A percentile compares a stretch with the other conserved stretches of the same genome.
Conservation (phyloP, 2,113 vertebrate species). For the Macrotis lagotis region DNA sequence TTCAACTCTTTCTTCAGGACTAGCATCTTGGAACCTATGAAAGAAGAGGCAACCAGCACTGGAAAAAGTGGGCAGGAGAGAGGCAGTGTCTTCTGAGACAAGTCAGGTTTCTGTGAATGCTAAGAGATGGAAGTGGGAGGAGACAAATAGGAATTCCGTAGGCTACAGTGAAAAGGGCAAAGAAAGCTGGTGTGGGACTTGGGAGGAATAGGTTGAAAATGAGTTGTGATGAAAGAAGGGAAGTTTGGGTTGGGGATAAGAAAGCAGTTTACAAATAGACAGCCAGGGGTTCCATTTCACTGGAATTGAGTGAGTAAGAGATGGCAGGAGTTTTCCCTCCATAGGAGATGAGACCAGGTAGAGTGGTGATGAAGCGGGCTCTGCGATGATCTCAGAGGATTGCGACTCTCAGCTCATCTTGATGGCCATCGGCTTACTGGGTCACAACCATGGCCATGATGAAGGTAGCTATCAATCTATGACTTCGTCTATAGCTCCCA, state of each 20-base stretch:
- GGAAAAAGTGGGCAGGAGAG: not conserved
- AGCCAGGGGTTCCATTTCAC: not conserved
- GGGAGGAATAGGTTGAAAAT: not conserved
- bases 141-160: not conserved
- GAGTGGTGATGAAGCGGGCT: not conserved
- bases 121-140: not conserved
- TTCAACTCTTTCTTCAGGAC: not conserved
- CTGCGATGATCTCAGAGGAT: not conserved
- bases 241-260: not conserved
- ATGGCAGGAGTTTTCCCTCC: not conserved
- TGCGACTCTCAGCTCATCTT: not conserved
- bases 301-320: not conserved
- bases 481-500: not conserved
- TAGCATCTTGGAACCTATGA: not conserved
- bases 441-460: not conserved
- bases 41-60: not conserved
- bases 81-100: not conserved
- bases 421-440: not conserved
- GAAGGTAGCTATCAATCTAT: not conserved
- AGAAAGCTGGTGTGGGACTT: not conserved
- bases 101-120: not conserved
- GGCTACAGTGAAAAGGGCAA: not conserved
- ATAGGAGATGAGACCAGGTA: not conserved
- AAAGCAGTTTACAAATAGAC: not conserved
- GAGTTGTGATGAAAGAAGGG: not conserved